Base-by-base conservation (phyloP, 2,888 invertebrate species). In the Labia minor region DNA sequence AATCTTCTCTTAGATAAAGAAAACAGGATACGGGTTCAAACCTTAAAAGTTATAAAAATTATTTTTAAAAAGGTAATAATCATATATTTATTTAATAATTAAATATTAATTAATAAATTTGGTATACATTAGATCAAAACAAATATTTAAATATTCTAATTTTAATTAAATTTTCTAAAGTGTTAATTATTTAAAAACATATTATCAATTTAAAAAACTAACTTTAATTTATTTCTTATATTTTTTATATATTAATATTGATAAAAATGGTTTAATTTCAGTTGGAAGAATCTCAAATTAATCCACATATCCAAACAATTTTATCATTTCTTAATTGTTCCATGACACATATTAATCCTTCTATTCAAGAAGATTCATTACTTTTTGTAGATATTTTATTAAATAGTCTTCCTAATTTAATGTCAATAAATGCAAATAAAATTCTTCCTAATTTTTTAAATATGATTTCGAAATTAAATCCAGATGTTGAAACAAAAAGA, bases 341-440 rank as follows among this genome's bases (percentile, higher is more conserved):
- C 0, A 92, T 95, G 91, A 94, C 93, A 0, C 91, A 95, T 73
- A 89, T 95, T 68, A 85, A 90, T 75, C 83, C 82, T 11, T 81
- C 83, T 65, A 86, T 95, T 69, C 90, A 92, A 75, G 88, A 91
- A 75, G 93, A 93, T 76, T 90, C 94, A 0, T 79, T 95, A 0
- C 75, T 86, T 0, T 83, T 93, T 70, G 78, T 95, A 18, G 93
- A 94, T 74, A 81, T 87, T 61, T 80, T 94, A n/a, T 77, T 92
- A 14, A 79, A 83, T 61, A 82, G 86, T 72, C 82, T 85, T 66
- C 88, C 89, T 1, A 74, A 77, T 4, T 80, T 90, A 63, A 81
- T 93, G 1, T 84, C 86, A 0, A 78, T 81, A 66, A 84, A 87
- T 74, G 85, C 86, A 67, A 82, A 84, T 66, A 86, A 85, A 76